Conservation (phyloP, 2,888 invertebrate species). For the Lumbricus terrestris region DNA sequence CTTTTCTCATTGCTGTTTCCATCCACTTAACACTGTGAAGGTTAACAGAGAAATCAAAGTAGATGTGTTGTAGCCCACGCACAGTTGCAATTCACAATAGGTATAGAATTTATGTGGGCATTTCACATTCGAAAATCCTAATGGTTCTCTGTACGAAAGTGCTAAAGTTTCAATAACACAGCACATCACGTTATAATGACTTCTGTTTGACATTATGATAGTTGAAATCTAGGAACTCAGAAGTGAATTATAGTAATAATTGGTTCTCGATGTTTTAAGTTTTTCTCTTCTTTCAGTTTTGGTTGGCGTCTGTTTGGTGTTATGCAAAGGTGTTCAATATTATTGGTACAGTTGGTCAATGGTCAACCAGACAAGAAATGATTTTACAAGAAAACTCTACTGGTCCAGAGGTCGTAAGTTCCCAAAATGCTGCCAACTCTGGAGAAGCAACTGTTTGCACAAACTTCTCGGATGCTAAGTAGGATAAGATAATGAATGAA, state of each 20-base stretch:
- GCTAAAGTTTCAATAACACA: neutral
- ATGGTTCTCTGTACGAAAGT: neutral
- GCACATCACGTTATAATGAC: neutral
- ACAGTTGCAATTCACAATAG: neutral
- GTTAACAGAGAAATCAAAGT: neutral
- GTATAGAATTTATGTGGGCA: neutral
- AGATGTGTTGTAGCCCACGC: neutral
- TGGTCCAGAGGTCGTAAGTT: neutral
- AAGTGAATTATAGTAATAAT: too few relatives aligned
- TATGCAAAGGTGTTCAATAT: too few relatives aligned
- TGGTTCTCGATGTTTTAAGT: too few relatives aligned
- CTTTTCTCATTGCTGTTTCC: neutral
- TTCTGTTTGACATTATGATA: neutral
- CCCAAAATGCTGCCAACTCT: neutral
- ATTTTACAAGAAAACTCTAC: too few relatives aligned
- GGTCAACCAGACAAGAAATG: neutral
- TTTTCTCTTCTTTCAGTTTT: too few relatives aligned
- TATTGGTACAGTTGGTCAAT: neutral
- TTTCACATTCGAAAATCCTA: neutral
- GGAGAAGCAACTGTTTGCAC: neutral
- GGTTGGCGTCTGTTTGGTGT: too few relatives aligned
- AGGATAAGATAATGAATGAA: neutral
- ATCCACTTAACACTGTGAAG: neutral
- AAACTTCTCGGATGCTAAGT: neutral
- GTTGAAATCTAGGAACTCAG: neutral